phyloP scores from a whole-genome alignment of 2,113 vertebrate species.

The Aleadryas rufinucha region DNA sequence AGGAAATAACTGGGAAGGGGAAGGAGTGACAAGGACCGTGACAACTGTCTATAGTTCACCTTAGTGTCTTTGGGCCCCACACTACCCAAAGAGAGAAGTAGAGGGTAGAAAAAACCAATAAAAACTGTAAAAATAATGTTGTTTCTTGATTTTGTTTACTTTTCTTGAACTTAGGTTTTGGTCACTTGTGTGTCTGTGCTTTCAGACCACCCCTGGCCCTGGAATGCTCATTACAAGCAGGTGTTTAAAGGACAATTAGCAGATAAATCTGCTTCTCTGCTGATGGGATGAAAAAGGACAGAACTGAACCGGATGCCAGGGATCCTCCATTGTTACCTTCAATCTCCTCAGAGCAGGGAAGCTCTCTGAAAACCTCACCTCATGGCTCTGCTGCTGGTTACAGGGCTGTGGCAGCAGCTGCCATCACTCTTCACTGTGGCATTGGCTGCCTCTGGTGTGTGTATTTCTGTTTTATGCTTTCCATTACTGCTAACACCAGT shows the following conservation, averaged over 20 bases:
- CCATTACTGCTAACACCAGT: not conserved
- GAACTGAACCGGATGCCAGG: rapidly evolving
- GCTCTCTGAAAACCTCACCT: not conserved
- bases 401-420: not conserved
- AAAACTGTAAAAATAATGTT: not conserved
- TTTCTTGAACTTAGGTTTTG: not conserved
- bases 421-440: not conserved
- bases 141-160: not conserved
- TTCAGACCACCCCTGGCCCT: not conserved
- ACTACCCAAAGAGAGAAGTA: not conserved
- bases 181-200: not conserved
- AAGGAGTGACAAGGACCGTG: not conserved
- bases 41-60: not conserved
- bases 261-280: not conserved
- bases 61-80: not conserved
- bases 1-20: not conserved
- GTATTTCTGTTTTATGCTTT: not conserved
- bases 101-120: not conserved
- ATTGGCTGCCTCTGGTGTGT: not conserved
- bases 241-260: not conserved
- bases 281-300: not conserved
- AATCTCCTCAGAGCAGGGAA: not conserved
- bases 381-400: not conserved
- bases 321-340: not conserved
- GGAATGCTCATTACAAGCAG: not conserved